phyloP scores from a whole-genome alignment of 2,113 vertebrate genomes.

The Gallinago media region DNA sequence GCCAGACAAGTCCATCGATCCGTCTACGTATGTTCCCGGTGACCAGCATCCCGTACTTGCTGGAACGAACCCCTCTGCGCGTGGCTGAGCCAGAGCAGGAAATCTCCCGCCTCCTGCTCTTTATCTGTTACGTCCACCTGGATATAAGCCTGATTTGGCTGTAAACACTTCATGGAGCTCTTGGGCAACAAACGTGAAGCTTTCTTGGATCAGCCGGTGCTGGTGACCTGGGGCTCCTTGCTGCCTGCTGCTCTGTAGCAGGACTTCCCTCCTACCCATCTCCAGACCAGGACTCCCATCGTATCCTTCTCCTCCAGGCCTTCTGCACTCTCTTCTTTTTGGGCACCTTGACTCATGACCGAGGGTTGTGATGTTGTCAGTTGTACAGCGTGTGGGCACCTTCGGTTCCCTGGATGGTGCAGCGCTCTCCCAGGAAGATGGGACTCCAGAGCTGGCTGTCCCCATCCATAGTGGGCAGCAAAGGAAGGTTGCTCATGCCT shows the following conservation, averaged over 20 bases:
- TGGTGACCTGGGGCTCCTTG: rapidly evolving
- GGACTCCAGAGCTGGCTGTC: background rate
- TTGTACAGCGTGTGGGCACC: background rate
- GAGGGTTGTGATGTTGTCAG: background rate
- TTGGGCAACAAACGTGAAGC: background rate
- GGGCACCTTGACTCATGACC: background rate
- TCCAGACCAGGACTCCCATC: background rate
- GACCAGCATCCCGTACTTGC: background rate
- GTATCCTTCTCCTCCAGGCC: rapidly evolving
- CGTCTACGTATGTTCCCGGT: background rate
- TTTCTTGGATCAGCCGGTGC: background rate
- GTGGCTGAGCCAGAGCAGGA: background rate
- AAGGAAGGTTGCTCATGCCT: background rate
- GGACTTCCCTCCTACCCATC: background rate
- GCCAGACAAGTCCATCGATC: background rate
- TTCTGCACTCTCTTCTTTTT: background rate
- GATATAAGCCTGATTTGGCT: background rate
- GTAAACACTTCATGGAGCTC: background rate
- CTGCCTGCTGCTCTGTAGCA: background rate
- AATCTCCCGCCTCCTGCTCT: background rate
- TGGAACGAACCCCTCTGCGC: background rate
- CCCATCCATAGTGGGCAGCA: rapidly evolving
- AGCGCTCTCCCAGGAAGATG: rapidly evolving
- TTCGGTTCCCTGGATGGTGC: rapidly evolving
- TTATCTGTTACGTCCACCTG: background rate